phyloP scores from a whole-genome alignment of 2,113 vertebrate species.

The Psephotus haematonotus region DNA sequence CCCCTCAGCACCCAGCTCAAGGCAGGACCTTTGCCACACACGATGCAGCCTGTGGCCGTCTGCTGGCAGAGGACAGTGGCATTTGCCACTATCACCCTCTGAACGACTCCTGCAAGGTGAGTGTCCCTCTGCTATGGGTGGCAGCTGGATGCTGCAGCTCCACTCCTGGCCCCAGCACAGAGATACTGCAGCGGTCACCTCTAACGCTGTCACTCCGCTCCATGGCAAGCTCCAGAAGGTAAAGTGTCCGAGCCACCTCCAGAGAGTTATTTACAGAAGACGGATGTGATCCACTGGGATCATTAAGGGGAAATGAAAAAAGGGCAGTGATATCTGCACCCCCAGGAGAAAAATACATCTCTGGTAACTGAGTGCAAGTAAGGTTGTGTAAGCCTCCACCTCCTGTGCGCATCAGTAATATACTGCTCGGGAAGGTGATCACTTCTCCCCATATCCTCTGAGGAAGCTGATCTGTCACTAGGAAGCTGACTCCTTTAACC shows the following conservation, averaged over 20 bases:
- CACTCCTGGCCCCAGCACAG: not conserved
- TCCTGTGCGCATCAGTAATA: rapidly evolving
- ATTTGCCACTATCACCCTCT: not conserved
- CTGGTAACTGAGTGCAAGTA: not conserved
- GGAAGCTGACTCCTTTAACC: not conserved
- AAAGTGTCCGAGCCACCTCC: not conserved
- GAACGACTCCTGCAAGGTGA: rapidly evolving
- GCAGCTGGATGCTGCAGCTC: not conserved
- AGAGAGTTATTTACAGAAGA: slow-evolving; percentile 45
- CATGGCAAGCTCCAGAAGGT: not conserved
- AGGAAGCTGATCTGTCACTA: not conserved
- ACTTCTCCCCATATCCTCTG: not conserved
- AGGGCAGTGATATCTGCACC: not conserved
- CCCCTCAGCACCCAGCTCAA: not conserved
- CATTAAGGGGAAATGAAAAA: slow-evolving; percentile 18
- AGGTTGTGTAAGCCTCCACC: not conserved
- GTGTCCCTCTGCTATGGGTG: rapidly evolving
- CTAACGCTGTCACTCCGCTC: not conserved
- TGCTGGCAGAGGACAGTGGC: rapidly evolving
- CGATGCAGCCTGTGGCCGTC: not conserved
- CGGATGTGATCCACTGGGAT: slow-evolving; percentile 14
- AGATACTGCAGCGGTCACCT: not conserved
- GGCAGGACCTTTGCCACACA: rapidly evolving
- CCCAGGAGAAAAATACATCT: slow-evolving; percentile 41
- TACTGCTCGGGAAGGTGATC: not conserved